A percentile compares a stretch with the other conserved stretches of the same genome.
phyloP scores from a whole-genome alignment of 1,140 invertebrate species.

The Phthorimaea operculella region DNA sequence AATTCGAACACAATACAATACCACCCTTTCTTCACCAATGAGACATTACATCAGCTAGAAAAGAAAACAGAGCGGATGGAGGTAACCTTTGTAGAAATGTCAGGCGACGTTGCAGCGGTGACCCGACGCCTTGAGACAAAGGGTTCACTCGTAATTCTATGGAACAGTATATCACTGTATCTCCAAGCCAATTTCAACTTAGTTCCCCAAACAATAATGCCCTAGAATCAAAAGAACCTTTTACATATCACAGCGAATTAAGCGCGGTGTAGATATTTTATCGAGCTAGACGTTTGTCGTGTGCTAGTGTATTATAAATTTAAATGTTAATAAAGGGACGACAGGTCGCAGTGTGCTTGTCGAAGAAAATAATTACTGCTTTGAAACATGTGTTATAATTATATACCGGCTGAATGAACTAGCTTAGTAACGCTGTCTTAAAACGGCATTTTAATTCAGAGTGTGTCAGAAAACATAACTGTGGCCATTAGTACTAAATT shows the following conservation, averaged over 20 bases:
- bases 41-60: slow-evolving; percentile 49
- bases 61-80: slow-evolving; percentile 53
- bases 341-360: slow-evolving; percentile 27
- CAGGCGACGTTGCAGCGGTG: slow-evolving; percentile 46
- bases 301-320: slow-evolving; percentile 37
- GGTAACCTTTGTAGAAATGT: slow-evolving; percentile 64
- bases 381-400: slow-evolving; percentile 35
- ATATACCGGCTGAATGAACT: neutral
- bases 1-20: slow-evolving; percentile 46
- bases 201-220: slow-evolving; percentile 24
- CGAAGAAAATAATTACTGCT: slow-evolving; percentile 36
- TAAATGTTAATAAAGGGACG: slow-evolving; percentile 42
- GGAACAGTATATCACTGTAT: slow-evolving; percentile 19
- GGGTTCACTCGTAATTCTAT: slow-evolving; percentile 42
- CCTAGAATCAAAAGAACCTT: slow-evolving; percentile 19
- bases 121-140: slow-evolving; percentile 56
- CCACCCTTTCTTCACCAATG: slow-evolving; percentile 54
- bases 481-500: neutral
- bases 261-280: slow-evolving; percentile 30
- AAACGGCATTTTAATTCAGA: neutral
- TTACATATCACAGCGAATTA: slow-evolving; percentile 32
- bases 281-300: slow-evolving; percentile 34
- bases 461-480: neutral
- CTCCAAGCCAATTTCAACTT: slow-evolving; percentile 29
- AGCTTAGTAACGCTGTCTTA: neutral